phyloP scores from a whole-genome alignment of 2,797 vertebrate species.

The Cirrhinus mrigala region DNA sequence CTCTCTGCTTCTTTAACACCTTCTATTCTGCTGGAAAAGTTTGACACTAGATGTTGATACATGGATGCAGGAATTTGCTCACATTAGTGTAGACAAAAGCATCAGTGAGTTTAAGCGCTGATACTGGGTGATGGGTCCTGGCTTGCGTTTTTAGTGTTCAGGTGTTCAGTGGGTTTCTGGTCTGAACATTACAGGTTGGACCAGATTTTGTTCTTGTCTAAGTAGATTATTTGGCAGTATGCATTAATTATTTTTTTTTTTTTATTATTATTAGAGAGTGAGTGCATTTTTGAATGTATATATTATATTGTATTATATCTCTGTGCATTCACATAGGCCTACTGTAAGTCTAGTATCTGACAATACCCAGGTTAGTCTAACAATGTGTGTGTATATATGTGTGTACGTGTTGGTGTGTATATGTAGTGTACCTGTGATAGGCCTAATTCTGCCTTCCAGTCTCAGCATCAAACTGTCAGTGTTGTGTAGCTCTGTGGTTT shows the following conservation, averaged over 20 bases:
- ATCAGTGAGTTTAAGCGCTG: not conserved
- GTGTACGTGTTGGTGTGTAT: slow-evolving; percentile 28
- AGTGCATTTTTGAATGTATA: not conserved
- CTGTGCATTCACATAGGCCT: slow-evolving; percentile 21
- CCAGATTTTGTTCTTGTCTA: not conserved
- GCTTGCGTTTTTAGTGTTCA: not conserved
- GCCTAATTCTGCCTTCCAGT: slow-evolving; percentile 50
- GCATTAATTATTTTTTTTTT: too few species aligned
- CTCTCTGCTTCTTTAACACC: not conserved
- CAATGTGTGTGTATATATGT: slow-evolving; percentile 14
- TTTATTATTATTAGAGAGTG: not conserved
- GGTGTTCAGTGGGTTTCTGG: not conserved
- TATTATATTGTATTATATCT: not conserved
- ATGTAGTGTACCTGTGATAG: slow-evolving; percentile 12
- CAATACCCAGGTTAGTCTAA: not conserved
- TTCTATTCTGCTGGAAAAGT: not conserved
- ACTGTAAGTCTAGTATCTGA: not conserved
- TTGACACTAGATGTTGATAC: not conserved
- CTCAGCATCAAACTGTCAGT: slow-evolving; percentile 42
- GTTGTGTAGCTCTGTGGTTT: slow-evolving; percentile 36
- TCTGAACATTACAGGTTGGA: not conserved
- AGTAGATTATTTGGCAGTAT: not conserved
- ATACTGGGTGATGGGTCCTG: not conserved
- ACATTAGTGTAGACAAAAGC: not conserved
- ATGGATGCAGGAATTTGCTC: not conserved